These are phyloP conservation scores for Myripristis murdjan DNA, from an alignment of 2,797 vertebrate species.

Conservation along the genomic window DNA sequence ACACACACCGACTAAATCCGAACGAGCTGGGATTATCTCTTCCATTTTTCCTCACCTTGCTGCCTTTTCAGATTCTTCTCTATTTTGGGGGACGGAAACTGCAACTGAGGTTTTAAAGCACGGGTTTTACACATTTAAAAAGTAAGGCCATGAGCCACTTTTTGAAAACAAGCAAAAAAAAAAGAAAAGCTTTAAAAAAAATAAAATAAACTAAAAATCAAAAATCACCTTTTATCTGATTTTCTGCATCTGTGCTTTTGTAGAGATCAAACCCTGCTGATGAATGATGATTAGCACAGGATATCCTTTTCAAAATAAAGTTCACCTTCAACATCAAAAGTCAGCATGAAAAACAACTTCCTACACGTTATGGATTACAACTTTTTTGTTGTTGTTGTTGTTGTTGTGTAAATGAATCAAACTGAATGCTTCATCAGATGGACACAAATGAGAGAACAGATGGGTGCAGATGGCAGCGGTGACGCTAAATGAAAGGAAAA, in stretches of 20 bases:
- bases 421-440: slow-evolving; percentile 6
- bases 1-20: slow-evolving; percentile 10
- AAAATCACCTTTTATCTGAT: not conserved
- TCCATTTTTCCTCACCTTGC: not conserved
- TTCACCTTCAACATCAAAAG: slow-evolving; percentile 27
- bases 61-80: slow-evolving; percentile 2
- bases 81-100: not conserved
- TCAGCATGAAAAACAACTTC: slow-evolving; percentile 31
- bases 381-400: too few relatives aligned
- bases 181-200: too few relatives aligned
- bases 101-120: not conserved
- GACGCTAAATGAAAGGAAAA: not conserved
- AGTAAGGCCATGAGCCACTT: slow-evolving; percentile 13
- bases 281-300: slow-evolving; percentile 19
- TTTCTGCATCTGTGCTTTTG: slow-evolving; percentile 13
- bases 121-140: slow-evolving; percentile 13
- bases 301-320: slow-evolving; percentile 8
- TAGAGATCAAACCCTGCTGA: slow-evolving; percentile 31
- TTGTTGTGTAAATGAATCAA: slow-evolving; percentile 24
- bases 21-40: not conserved
- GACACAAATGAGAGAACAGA: not conserved
- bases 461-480: not conserved
- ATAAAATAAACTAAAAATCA: too few relatives aligned
- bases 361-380: slow-evolving; percentile 3
- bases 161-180: too few relatives aligned